Evolutionary conservation across 1,140 invertebrate species (phyloP).

Genomic region (Nixonia krombeini): DNA sequence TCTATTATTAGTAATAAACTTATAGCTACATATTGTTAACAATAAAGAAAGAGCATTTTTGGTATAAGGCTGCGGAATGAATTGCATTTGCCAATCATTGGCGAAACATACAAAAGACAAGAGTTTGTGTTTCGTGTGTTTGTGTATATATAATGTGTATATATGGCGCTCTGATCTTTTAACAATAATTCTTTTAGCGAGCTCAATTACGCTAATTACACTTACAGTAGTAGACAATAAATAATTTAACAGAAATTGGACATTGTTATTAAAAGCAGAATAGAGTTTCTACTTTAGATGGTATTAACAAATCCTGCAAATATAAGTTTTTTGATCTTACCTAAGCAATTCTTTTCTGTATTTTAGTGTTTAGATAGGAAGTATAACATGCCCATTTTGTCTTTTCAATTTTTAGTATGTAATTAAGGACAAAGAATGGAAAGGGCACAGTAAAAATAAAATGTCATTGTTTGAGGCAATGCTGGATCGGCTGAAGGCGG

Average conservation of each 20-base stretch:
- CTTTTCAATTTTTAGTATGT: slow-evolving; percentile 39
- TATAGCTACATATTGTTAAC: background rate
- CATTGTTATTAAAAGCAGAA: slow-evolving; percentile 42
- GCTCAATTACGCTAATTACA: slow-evolving; percentile 51
- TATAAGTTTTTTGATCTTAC: slow-evolving; percentile 19
- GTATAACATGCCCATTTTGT: slow-evolving; percentile 34
- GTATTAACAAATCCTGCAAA: slow-evolving; percentile 44
- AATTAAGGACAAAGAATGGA: slow-evolving; percentile 30
- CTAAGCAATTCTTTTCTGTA: slow-evolving; percentile 27
- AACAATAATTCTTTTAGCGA: slow-evolving; percentile 46
- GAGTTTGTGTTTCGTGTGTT: slow-evolving; percentile 3
- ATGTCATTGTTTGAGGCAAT: slow-evolving; percentile 63
- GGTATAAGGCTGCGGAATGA: background rate
- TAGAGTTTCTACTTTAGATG: slow-evolving; percentile 30
- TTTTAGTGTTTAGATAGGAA: slow-evolving; percentile 36
- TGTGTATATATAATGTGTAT: slow-evolving; percentile 8
- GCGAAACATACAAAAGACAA: slow-evolving; percentile 2
- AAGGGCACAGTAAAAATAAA: slow-evolving; percentile 51
- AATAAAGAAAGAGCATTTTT: background rate
- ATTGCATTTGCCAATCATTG: background rate
- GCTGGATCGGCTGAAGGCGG: slow-evolving; percentile 60
- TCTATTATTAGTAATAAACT: background rate
- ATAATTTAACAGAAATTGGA: slow-evolving; percentile 46
- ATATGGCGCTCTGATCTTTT: slow-evolving; percentile 23
- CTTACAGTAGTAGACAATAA: slow-evolving; percentile 55